phyloP scores from a whole-genome alignment of 2,888 invertebrate species.

The Gryllus longicercus region DNA sequence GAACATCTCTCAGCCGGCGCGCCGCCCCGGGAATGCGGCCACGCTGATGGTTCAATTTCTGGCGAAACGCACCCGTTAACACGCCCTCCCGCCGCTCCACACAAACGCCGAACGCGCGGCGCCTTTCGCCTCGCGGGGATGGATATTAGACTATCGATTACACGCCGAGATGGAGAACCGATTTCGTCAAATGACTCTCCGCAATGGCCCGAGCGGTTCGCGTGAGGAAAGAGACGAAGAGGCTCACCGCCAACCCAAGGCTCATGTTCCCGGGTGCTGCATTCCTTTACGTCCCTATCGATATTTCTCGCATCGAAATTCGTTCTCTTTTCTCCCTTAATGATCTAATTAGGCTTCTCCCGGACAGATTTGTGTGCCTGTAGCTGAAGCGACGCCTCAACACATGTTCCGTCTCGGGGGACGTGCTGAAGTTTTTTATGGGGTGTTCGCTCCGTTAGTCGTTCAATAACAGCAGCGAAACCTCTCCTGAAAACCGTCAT shows the following conservation, averaged over 20 bases:
- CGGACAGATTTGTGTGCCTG: not conserved
- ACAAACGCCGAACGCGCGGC: not conserved
- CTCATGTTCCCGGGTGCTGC: too few species aligned
- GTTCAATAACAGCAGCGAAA: slow-evolving; percentile 6
- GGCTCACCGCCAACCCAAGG: too few species aligned
- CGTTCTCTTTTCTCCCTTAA: slow-evolving; percentile 3
- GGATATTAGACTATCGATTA: too few species aligned
- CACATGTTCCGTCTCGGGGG: not conserved
- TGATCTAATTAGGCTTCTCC: slow-evolving; percentile 7
- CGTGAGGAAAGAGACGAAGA: too few species aligned
- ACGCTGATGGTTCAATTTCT: slow-evolving; percentile 4
- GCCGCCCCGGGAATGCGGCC: not conserved
- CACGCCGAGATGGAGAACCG: too few species aligned
- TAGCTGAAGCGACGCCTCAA: not conserved
- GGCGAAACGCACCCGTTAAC: not conserved
- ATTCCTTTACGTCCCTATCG: not conserved
- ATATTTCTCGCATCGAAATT: not conserved
- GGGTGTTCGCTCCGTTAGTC: not conserved
- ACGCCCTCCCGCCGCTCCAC: not conserved
- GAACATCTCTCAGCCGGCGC: not conserved
- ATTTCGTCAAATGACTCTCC: too few species aligned
- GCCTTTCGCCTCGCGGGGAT: too few species aligned
- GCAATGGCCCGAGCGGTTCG: too few species aligned
- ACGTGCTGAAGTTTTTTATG: not conserved
- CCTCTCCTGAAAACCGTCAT: not conserved